phyloP scores from a whole-genome alignment of 2,113 vertebrate genomes.

The Rhinopomastus cyanomelas region DNA sequence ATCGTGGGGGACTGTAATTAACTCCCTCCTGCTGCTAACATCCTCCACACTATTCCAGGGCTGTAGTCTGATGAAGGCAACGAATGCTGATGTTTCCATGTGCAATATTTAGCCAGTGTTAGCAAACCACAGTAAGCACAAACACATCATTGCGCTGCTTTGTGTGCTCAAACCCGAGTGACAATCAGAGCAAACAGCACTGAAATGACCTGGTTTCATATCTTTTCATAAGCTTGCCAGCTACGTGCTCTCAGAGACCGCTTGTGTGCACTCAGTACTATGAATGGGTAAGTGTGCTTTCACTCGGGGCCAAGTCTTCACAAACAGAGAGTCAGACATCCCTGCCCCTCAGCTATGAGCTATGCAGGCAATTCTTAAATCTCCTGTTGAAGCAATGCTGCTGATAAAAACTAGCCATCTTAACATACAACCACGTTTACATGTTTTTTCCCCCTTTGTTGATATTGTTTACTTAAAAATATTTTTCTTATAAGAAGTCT shows the following conservation, averaged over 20 bases:
- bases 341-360: not conserved
- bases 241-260: not conserved
- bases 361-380: not conserved
- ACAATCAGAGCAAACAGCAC: not conserved
- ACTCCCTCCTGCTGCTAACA: not conserved
- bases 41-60: not conserved
- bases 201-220: not conserved
- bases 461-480: not conserved
- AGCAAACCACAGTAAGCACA: not conserved
- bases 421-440: not conserved
- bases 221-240: not conserved
- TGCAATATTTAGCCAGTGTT: not conserved
- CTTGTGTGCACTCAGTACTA: not conserved
- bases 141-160: not conserved
- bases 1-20: not conserved
- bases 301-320: not conserved
- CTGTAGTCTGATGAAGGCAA: not conserved
- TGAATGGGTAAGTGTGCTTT: not conserved
- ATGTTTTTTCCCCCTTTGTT: not conserved
- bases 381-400: not conserved
- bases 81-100: not conserved
- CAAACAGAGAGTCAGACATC: not conserved
- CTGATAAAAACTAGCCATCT: not conserved
- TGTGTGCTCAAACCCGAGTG: not conserved
- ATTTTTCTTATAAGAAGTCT: not conserved